phyloP scores from a whole-genome alignment of 37 sponge, comb jelly and placozoan species.

The Corticium candelabrum region DNA sequence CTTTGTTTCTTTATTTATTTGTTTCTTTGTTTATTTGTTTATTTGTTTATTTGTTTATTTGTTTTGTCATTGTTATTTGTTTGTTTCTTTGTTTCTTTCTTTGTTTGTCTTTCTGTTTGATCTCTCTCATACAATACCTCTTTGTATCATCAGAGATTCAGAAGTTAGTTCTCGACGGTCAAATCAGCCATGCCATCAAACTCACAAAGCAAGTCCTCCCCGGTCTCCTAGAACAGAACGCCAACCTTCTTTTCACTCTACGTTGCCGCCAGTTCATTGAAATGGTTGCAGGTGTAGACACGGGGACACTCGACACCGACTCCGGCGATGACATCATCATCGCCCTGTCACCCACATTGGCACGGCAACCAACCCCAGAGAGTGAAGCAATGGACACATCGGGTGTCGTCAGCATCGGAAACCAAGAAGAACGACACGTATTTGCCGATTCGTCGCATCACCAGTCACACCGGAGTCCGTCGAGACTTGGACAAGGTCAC shows the following conservation, averaged over 20 bases:
- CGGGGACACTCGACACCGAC: too few species aligned
- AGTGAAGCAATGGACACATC: not conserved
- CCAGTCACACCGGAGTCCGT: too few species aligned
- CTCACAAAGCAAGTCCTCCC: slow-evolving; percentile 53
- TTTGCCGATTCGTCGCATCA: too few species aligned
- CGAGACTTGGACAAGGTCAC: not conserved
- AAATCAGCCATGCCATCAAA: slow-evolving; percentile 58
- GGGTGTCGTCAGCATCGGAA: not conserved
- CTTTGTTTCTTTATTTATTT: too few species aligned
- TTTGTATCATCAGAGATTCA: slow-evolving; percentile 59
- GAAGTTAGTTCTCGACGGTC: slow-evolving; percentile 58
- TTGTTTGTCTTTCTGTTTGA: too few species aligned
- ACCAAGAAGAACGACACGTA: not conserved
- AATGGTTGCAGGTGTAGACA: slow-evolving; percentile 76
- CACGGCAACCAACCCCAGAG: not conserved
- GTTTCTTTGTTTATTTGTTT: too few species aligned
- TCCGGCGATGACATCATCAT: not conserved
- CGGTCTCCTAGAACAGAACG: slow-evolving; percentile 47
- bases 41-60: too few species aligned
- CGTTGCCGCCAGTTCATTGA: slow-evolving; percentile 92
- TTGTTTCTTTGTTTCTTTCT: too few species aligned
- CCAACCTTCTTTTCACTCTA: slow-evolving; percentile 69
- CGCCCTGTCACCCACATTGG: not conserved
- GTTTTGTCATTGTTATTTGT: too few species aligned
- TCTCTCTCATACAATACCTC: too few species aligned